Base-by-base conservation (phyloP, 1,140 invertebrate species). In the Plectrocnemia conspersa region DNA sequence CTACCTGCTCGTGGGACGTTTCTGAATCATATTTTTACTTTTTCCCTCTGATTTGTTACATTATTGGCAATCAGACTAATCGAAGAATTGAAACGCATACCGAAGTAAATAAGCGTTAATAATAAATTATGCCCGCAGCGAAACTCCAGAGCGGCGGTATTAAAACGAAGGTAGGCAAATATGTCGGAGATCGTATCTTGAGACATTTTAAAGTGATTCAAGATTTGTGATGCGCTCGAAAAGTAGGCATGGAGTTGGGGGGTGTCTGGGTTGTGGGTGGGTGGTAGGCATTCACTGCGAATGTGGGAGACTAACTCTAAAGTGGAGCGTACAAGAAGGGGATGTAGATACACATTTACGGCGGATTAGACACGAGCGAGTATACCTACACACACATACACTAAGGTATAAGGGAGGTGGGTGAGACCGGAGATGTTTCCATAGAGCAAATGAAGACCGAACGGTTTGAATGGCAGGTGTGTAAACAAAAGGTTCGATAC, bases 141-240 rank as follows among this genome's bases (percentile, higher is more conserved):
- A n/a, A n/a, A n/a, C n/a, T n/a, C n/a, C n/a, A n/a, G n/a, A n/a
- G n/a, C n/a, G n/a, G n/a, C n/a, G n/a, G n/a, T n/a, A n/a, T n/a
- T n/a, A n/a, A n/a, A n/a, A n/a, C n/a, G 33, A 16, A 29, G 27
- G 25, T 50, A 32, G 18, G 11, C 25, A 58, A 60, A 60, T 60
- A 56, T 61, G 54, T 50, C 33, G 18, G 27, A 57, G 54, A 61
- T 54, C 22, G 45, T 48, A 56, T 56, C 59, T 61, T 54, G 54
- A 61, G 59, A 56, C 59, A 41, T 54, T 61, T 54, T 56, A 56
- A 61, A 61, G 59, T 61, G 59, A 61, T 61, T 57, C 59, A 57
- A 57, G 54, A 61, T 61, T 54, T 61, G 54, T 35, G 58, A 53
- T 61, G 54, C 27, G 36, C 46, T 13, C 11, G 36, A 35, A 19